Conservation (phyloP, 2,797 vertebrate species). For the Pipistrellus pipistrellus region DNA sequence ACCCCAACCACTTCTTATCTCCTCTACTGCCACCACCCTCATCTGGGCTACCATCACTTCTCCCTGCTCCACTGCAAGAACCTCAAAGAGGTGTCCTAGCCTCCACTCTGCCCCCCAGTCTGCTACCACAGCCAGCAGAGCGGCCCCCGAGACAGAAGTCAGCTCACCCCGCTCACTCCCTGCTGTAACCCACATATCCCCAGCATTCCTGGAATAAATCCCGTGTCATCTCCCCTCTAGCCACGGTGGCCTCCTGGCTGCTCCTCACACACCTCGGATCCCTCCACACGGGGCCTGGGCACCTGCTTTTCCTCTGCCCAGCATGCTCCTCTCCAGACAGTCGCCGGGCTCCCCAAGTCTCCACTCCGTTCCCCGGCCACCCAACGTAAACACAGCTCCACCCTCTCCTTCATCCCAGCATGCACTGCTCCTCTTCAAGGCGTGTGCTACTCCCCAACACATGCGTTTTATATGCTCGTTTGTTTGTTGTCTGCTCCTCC, state of each 20-base stretch:
- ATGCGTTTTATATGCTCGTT: too few species aligned
- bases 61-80: background rate
- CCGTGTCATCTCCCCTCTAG: too few species aligned
- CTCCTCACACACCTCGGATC: background rate
- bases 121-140: background rate
- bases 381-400: background rate
- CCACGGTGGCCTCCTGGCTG: background rate
- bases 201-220: background rate
- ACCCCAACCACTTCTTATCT: background rate
- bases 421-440: background rate
- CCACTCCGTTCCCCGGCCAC: rapidly evolving
- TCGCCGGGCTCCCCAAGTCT: background rate
- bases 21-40: background rate
- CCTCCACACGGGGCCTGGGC: background rate
- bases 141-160: background rate
- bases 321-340: background rate
- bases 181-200: background rate
- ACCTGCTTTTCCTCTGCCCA: background rate
- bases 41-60: background rate
- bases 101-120: background rate
- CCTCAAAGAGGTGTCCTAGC: background rate
- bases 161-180: background rate
- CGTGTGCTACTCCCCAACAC: background rate
- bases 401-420: background rate
- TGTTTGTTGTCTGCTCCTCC: background rate